Conservation (phyloP, 1,140 invertebrate genomes). For the Lamellibrachia luymesi region DNA sequence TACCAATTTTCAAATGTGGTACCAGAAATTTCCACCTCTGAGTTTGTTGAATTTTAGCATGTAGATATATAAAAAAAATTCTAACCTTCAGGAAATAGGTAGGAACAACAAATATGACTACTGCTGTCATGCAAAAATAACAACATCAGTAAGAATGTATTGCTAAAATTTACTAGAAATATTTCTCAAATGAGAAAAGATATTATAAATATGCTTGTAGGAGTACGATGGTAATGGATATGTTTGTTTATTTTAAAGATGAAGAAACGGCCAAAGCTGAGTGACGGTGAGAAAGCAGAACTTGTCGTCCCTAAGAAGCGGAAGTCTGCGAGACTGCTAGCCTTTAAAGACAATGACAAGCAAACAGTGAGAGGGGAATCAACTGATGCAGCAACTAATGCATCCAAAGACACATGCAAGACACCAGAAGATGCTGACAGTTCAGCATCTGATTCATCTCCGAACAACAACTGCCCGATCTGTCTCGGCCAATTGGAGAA, state of each 20-base stretch:
- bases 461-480: slow-evolving; percentile 74
- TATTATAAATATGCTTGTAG: background rate
- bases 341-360: background rate
- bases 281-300: background rate
- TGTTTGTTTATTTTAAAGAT: background rate
- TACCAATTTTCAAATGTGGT: no score
- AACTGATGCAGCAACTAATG: background rate
- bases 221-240: background rate
- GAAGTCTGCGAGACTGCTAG: background rate
- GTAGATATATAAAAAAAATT: no score
- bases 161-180: no score
- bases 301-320: background rate
- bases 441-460: background rate
- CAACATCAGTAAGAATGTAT: no score
- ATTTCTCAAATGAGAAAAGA: background rate
- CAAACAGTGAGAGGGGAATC: background rate
- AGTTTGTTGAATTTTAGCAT: no score
- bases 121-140: no score
- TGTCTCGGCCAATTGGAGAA: slow-evolving; percentile 82
- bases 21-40: no score
- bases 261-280: background rate
- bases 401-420: background rate
- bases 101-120: no score
- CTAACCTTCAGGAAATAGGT: no score
- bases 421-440: background rate